Base-by-base conservation (phyloP, 2,113 vertebrate species). In the Paramormyrops kingsleyae region DNA sequence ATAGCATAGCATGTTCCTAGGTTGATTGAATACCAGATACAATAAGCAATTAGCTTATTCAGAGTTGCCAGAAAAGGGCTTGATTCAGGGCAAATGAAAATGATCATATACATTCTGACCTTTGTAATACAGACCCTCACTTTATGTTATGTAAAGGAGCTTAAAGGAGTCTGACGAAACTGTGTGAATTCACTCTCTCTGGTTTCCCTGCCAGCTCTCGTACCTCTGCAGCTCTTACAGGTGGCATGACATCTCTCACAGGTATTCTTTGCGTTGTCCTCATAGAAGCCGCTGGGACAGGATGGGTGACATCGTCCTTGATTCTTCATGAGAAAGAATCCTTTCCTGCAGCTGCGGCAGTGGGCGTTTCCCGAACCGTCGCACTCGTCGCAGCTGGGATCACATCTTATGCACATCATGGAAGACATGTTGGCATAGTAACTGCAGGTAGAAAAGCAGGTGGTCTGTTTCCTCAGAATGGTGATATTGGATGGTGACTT, bases 241-340 rank as follows among this genome's bases (percentile, higher is more conserved):
- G 96, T 97, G 0, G 97, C 94, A 42, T 99, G 97, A 92, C 99
- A 98, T 89, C 94, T 95, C 90, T 95, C 94, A 91, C 99, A 99
- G 89, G 92, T 89, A 0, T 91, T 94, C 1, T 92, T 83, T 1
- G 44, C 52, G 1, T 88, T 90, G 50, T 95, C 94, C 49, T 90
- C 90, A 0, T 96, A 97, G 95, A 96, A 96, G 39, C 94, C 93
- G 1, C 95, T 91, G 0, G 98, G 99, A 87, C 99, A 99, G 86
- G 94, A 94, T 66, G 86, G 91, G 56, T 95, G 62, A 15, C 98
- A 99, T 80, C 94, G 89, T 0, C 96, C 95, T 1, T 90, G 91
- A 87, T 95, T 94, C 47, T 0, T 95, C 90, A 98, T 89, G 52
- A 97, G 94, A 87, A 97, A 96, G 92, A 96, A 97, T 50, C 93